These are phyloP conservation scores for Holacanthella duospinosa DNA, from an alignment of 2,888 invertebrate genomes.

Conservation along the genomic window DNA sequence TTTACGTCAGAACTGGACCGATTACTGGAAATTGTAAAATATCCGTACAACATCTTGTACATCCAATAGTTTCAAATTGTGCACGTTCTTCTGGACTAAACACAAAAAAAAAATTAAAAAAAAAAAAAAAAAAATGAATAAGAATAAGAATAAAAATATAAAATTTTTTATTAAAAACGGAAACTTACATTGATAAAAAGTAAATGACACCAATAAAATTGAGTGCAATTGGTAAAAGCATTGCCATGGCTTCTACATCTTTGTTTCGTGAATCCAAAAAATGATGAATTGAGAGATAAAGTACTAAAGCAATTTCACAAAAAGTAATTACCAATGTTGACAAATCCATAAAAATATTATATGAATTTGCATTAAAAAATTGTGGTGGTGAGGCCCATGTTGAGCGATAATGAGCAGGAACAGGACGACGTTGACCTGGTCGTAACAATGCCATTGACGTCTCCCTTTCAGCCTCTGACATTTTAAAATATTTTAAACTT, in stretches of 20 bases:
- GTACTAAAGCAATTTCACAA: slow-evolving; percentile 28
- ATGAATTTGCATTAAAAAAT: slow-evolving; percentile 8
- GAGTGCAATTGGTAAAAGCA: slow-evolving; percentile 31
- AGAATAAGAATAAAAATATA: background rate
- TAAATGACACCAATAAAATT: slow-evolving; percentile 37
- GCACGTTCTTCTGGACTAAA: slow-evolving; percentile 25
- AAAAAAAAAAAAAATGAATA: background rate
- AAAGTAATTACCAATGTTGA: slow-evolving; percentile 23
- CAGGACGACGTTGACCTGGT: background rate
- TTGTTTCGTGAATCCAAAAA: slow-evolving; percentile 12
- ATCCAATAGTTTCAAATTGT: slow-evolving; percentile 24
- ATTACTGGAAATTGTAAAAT: slow-evolving; percentile 32
- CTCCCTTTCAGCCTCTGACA: too few species aligned
- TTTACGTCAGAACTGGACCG: slow-evolving; percentile 33
- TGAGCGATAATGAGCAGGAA: slow-evolving; percentile 3
- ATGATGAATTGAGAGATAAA: slow-evolving; percentile 25
- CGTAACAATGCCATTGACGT: background rate
- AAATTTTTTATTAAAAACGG: background rate
- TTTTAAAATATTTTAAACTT: too few species aligned
- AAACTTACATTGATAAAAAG: slow-evolving; percentile 33
- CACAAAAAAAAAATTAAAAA: background rate
- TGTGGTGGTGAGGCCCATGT: slow-evolving; percentile 9
- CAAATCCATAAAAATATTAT: slow-evolving; percentile 19
- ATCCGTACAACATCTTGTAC: slow-evolving; percentile 27
- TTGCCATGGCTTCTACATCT: slow-evolving; percentile 29